Evolutionary conservation across 2,113 vertebrate species (phyloP).

Genomic region (Motacilla tschutschensis): DNA sequence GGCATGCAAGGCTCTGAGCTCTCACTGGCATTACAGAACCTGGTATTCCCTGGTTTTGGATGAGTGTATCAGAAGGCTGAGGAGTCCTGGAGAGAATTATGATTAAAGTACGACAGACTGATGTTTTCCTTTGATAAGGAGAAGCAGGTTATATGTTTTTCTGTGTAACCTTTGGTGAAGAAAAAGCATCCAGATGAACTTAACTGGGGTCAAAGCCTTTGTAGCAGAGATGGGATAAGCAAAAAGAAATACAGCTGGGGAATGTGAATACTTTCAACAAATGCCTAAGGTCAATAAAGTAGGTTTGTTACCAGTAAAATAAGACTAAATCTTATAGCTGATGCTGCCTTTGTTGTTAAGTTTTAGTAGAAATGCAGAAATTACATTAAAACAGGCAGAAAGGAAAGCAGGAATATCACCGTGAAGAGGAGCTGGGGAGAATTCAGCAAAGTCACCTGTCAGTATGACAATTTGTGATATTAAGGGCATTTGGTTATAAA

Average conservation of each 20-base stretch:
- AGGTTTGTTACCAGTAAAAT: neutral
- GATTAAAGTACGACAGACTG: neutral
- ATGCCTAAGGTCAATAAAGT: neutral
- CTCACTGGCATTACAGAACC: neutral
- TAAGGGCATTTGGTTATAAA: neutral
- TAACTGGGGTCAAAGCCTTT: neutral
- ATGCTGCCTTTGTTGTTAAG: neutral
- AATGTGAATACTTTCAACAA: neutral
- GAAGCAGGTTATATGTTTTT: neutral
- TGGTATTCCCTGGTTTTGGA: neutral
- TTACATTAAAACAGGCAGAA: neutral
- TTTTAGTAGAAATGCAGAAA: neutral
- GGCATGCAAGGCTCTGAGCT: neutral
- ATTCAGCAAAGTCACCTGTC: neutral
- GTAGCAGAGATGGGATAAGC: neutral
- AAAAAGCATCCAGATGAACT: neutral
- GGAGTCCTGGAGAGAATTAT: neutral
- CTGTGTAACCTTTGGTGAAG: neutral
- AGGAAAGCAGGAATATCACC: neutral
- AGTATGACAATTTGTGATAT: neutral
- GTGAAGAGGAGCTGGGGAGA: neutral
- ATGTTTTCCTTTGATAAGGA: neutral
- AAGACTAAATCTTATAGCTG: neutral
- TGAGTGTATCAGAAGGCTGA: neutral
- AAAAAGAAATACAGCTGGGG: neutral